Evolutionary conservation across 2,113 vertebrate genomes (phyloP), one percentile per base, ranked within the genome.

Genomic region (Pampusana beccarii): DNA sequence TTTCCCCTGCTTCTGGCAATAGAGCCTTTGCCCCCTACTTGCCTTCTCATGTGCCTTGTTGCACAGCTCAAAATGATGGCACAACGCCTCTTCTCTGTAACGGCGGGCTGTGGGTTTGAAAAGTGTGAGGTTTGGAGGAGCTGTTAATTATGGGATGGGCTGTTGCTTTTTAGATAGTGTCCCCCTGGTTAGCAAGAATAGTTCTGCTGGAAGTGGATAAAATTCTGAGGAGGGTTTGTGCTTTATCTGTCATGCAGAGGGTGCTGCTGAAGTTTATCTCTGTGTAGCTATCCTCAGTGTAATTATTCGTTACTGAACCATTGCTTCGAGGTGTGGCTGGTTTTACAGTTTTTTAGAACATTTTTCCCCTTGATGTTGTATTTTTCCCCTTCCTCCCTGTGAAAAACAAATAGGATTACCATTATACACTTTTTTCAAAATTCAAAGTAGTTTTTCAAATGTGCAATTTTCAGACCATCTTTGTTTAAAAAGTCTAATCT

Each of bases 131-230:
- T 74, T 80, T 67, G 69, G 75, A 67, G 61, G 38, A 83, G 86
- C 82, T 96, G 85, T 81, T 92, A 60, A 20, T 77, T 18, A 17
- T 21, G 69, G 90, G 64, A 16, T 25, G 11, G 72, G 86, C 93
- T 90, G 95, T 5, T 89, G 86, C 80, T 53, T 88, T 92, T 72
- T 9, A 94, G 95, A 94, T 97, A 92, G 61, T 6, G 72, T 24
- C n/a, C 77, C n/a, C 77, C n/a, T 88, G 58, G 28, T 73, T 38
- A 20, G 51, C 58, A 54, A 26, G 90, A 64, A 50, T 13, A 13
- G 90, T 75, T 78, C 90, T 97, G 96, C 80, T 93, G 88, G 61
- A 56, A 79, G 10, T 10, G 91, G 96, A 96, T 97, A 97, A 96
- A 66, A 25, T 71, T 66, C 94, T 90, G 33, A 3, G 33, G 36